Conservation (phyloP, 2,888 invertebrate genomes). For the Scaptomyza flava region DNA sequence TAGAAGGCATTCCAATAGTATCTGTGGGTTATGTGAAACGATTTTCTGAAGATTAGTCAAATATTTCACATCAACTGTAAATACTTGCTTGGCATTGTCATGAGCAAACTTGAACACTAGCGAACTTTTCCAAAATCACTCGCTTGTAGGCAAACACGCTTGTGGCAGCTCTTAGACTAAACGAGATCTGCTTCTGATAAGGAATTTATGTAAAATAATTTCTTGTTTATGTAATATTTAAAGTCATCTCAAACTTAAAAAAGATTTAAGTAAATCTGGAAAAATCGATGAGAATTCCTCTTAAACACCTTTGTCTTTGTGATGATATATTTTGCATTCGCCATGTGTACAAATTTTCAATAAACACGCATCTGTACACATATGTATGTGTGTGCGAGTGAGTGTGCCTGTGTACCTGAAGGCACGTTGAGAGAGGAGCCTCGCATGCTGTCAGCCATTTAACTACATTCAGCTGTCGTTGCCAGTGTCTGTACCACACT, state of each 20-base stretch:
- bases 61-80: too few species aligned
- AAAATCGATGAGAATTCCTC: neutral
- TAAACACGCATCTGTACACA: slow-evolving; percentile 15
- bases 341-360: slow-evolving; percentile 36
- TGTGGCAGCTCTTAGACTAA: too few species aligned
- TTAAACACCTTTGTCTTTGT: neutral
- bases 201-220: too few species aligned
- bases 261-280: neutral
- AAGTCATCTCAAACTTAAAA: neutral
- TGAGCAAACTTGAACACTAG: too few species aligned
- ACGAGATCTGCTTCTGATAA: too few species aligned
- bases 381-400: neutral
- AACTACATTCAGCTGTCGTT: slow-evolving; percentile 64
- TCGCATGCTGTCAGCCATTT: slow-evolving; percentile 43
- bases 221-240: neutral
- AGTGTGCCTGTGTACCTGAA: neutral
- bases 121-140: too few species aligned
- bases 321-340: neutral
- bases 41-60: too few species aligned
- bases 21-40: too few species aligned
- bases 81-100: too few species aligned
- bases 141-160: too few species aligned
- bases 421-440: slow-evolving; percentile 3
- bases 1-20: too few species aligned
- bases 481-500: slow-evolving; percentile 63